A percentile compares a stretch with the other conserved stretches of the same genome.
phyloP scores from a whole-genome alignment of 2,113 vertebrate species.

The Falcunculus frontatus region DNA sequence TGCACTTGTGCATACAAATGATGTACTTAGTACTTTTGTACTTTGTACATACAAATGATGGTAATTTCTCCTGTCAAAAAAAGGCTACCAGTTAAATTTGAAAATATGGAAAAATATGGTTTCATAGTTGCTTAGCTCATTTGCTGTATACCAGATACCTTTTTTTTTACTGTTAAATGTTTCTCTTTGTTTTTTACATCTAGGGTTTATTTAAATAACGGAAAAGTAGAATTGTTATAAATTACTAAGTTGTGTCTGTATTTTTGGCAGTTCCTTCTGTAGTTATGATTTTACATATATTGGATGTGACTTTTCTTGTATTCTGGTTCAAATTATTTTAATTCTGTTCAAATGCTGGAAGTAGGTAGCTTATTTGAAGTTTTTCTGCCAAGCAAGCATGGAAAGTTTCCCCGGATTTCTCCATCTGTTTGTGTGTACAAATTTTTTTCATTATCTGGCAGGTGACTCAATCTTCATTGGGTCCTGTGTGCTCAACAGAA shows the following conservation, averaged over 20 bases:
- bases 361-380: constrained; percentile 53
- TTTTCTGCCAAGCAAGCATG: constrained; percentile 41
- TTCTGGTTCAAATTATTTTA: constrained; percentile 54
- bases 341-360: constrained; percentile 35
- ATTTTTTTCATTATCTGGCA: constrained; percentile 24
- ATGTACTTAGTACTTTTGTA: not conserved
- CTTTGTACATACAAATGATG: not conserved
- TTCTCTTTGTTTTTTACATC: not conserved
- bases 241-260: not conserved
- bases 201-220: not conserved
- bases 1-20: not conserved
- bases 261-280: not conserved
- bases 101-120: not conserved
- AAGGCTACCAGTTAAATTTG: not conserved
- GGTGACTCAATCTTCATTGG: not conserved
- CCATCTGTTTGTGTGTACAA: not conserved
- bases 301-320: not conserved
- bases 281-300: not conserved
- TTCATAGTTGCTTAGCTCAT: not conserved
- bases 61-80: not conserved
- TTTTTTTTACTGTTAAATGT: not conserved
- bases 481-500: constrained; percentile 24
- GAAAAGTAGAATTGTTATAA: not conserved
- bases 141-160: not conserved
- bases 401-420: constrained; percentile 54